phyloP scores from a whole-genome alignment of 2,797 vertebrate genomes.

The Onychomys leucogaster region DNA sequence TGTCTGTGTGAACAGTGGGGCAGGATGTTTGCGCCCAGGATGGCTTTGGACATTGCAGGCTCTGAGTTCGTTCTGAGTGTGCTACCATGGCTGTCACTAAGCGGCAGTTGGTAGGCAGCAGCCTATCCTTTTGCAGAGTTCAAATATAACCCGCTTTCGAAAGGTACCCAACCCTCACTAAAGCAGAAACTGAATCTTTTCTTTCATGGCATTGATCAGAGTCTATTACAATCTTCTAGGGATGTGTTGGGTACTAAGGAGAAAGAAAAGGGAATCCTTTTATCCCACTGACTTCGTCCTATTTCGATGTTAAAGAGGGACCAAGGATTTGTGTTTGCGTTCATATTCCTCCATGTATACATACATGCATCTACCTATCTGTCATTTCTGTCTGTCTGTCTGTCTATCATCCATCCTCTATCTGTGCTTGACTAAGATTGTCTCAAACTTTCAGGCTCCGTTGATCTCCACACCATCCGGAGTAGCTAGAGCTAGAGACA shows the following conservation, averaged over 20 bases:
- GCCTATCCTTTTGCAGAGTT: background rate
- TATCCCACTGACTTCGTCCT: background rate
- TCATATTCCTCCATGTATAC: background rate
- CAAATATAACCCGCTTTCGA: fast-evolving
- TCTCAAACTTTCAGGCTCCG: background rate
- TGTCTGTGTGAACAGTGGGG: background rate
- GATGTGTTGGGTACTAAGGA: background rate
- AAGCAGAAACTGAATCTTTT: background rate
- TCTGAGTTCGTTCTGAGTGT: fast-evolving
- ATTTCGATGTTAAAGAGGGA: background rate
- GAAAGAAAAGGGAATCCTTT: background rate
- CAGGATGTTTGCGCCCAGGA: background rate
- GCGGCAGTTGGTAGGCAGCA: fast-evolving
- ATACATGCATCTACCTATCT: background rate
- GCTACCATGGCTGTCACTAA: fast-evolving
- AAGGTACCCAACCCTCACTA: background rate
- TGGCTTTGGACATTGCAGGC: background rate
- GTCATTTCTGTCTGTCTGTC: background rate
- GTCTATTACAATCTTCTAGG: background rate
- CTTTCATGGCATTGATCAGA: background rate
- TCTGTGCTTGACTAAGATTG: background rate
- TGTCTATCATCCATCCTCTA: background rate
- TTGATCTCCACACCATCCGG: background rate
- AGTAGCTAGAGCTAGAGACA: background rate
- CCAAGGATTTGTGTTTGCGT: background rate